A percentile compares a stretch with the other conserved stretches of the same genome.
Conservation (phyloP, 2,888 invertebrate species). For the Chloromyia formosa region DNA sequence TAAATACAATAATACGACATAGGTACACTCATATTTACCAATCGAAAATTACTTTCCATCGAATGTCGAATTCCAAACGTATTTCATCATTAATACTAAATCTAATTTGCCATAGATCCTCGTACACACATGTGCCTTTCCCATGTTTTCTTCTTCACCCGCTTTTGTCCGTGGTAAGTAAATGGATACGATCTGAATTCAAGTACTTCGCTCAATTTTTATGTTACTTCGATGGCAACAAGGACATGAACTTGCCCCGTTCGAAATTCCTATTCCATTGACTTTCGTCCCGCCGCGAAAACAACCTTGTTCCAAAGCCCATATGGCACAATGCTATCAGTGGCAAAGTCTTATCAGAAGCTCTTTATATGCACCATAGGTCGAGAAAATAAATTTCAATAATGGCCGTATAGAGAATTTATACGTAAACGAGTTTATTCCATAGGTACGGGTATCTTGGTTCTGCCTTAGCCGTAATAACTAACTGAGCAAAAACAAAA, state of each 20-base stretch:
- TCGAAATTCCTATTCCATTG: background rate
- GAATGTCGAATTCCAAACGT: background rate
- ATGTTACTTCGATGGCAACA: conserved; percentile 27
- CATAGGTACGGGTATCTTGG: conserved; percentile 36
- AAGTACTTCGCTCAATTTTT: conserved; percentile 34
- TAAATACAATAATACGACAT: too few species aligned
- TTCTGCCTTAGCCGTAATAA: conserved; percentile 45
- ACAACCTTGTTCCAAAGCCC: conserved; percentile 4
- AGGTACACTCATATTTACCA: too few species aligned
- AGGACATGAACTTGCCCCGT: conserved; percentile 13
- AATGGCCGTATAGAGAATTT: conserved; percentile 47
- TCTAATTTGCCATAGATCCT: background rate
- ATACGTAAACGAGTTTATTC: conserved; percentile 43
- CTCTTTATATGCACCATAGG: conserved; percentile 49
- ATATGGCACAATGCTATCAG: conserved; percentile 20
- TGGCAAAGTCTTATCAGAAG: conserved; percentile 46
- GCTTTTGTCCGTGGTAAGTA: background rate
- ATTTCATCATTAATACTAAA: background rate
- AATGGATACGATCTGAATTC: conserved; percentile 14
- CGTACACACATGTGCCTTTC: background rate
- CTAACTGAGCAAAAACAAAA: conserved; percentile 49
- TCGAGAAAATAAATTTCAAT: conserved; percentile 47
- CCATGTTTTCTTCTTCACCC: too few species aligned
- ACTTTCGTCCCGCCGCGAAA: background rate
- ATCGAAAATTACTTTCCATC: too few species aligned